phyloP scores from a whole-genome alignment of 2,888 invertebrate genomes.

The Drosophila mayaguana region DNA sequence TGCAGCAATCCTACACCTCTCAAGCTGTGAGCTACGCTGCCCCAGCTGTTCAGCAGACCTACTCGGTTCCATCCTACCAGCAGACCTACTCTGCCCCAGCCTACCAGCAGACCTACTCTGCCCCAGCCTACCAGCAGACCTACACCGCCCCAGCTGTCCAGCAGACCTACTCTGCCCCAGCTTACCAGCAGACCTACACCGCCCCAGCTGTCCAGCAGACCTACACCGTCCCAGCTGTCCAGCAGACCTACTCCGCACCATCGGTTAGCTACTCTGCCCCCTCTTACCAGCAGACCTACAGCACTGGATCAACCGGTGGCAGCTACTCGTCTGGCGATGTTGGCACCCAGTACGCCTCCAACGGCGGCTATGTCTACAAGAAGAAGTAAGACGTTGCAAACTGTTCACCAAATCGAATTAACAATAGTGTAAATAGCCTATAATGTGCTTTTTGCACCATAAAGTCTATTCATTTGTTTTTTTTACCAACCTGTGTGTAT shows the following conservation, averaged over 20 bases:
- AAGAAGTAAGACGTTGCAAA: slow-evolving; percentile 74
- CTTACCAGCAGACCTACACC: slow-evolving; percentile 50
- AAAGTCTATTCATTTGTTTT: slow-evolving; percentile 34
- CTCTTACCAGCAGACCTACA: slow-evolving; percentile 43
- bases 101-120: slow-evolving; percentile 52
- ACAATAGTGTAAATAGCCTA: slow-evolving; percentile 27
- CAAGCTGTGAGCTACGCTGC: slow-evolving; percentile 49
- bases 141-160: slow-evolving; percentile 52
- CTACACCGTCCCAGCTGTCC: slow-evolving; percentile 45
- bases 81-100: slow-evolving; percentile 50
- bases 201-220: slow-evolving; percentile 24
- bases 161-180: slow-evolving; percentile 52
- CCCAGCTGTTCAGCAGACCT: slow-evolving; percentile 28
- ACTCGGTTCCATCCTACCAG: slow-evolving; percentile 33
- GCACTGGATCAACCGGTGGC: slow-evolving; percentile 54
- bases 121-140: slow-evolving; percentile 45
- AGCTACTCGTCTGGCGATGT: slow-evolving; percentile 64
- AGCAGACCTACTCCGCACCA: slow-evolving; percentile 26
- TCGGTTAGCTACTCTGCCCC: slow-evolving; percentile 53
- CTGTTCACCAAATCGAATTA: slow-evolving; percentile 54
- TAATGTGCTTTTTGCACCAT: slow-evolving; percentile 29
- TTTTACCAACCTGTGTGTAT: slow-evolving; percentile 24
- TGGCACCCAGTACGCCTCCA: slow-evolving; percentile 83
- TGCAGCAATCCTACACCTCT: slow-evolving; percentile 50
- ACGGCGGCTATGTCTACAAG: slow-evolving; percentile 83